Conservation (phyloP, 1,140 invertebrate species). For the Holcopasites calliopsidis region DNA sequence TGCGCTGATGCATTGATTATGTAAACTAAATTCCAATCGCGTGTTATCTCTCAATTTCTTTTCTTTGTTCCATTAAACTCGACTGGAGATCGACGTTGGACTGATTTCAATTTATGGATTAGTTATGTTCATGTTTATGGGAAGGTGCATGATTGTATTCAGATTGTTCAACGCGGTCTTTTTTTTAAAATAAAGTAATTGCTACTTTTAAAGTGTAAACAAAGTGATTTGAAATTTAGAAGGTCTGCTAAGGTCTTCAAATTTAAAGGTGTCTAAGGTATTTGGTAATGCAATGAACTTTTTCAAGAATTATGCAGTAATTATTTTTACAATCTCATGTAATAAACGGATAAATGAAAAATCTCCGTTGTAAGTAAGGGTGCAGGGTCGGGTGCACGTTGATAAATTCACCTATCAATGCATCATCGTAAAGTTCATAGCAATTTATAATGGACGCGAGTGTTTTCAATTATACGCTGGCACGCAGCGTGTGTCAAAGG, state of each 20-base stretch:
- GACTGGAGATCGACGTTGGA: neutral
- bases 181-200: too few species aligned
- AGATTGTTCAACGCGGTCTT: too few species aligned
- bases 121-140: too few species aligned
- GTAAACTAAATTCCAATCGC: constrained; percentile 6
- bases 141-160: too few species aligned
- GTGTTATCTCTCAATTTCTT: neutral
- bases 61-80: neutral
- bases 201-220: too few species aligned
- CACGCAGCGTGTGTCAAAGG: neutral
- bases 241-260: too few species aligned
- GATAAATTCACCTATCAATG: neutral
- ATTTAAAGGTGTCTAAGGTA: too few species aligned
- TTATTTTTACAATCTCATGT: neutral
- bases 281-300: too few species aligned
- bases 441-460: neutral
- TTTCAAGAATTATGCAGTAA: neutral
- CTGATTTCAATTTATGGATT: too few species aligned
- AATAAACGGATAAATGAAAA: neutral
- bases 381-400: neutral
- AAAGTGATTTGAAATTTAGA: too few species aligned
- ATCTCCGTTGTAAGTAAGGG: neutral
- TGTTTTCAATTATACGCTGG: neutral
- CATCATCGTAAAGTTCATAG: neutral
- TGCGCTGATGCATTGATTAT: neutral